Evolutionary conservation across 2,797 vertebrate species (phyloP).

Genomic region (Sarcophilus harrisii): DNA sequence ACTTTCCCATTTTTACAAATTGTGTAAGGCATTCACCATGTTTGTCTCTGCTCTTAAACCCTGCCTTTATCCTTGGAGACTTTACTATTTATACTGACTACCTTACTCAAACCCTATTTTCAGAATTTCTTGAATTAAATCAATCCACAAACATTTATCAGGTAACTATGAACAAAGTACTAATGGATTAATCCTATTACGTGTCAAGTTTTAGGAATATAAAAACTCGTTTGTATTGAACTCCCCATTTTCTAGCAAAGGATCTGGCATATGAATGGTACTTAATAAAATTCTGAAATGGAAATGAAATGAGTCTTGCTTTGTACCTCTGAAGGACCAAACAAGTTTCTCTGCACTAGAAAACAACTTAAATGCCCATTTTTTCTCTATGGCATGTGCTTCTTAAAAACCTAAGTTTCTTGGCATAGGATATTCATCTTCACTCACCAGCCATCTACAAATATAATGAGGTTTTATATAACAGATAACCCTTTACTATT

Average conservation of each 20-base stretch:
- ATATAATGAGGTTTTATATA: not conserved
- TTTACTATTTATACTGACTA: not conserved
- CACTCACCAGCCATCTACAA: too few species aligned
- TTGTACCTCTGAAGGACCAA: not conserved
- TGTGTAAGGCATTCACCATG: not conserved
- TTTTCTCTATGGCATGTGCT: conserved; percentile 36
- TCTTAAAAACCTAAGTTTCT: not conserved
- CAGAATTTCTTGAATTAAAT: not conserved
- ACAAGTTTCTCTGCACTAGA: not conserved
- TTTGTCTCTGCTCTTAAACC: not conserved
- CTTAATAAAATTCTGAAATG: not conserved
- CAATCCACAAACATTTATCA: not conserved
- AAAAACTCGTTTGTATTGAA: not conserved
- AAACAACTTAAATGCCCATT: not conserved
- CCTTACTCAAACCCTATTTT: not conserved
- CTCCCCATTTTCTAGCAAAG: not conserved
- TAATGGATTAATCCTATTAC: not conserved
- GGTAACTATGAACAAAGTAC: not conserved
- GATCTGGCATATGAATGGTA: not conserved
- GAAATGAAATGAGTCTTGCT: not conserved
- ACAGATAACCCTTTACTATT: not conserved
- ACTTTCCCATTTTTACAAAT: not conserved
- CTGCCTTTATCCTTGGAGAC: not conserved
- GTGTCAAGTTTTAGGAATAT: not conserved
- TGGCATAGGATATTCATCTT: not conserved